Percentiles rank a stretch among this genome's conserved stretches.
These are phyloP conservation scores for Xestobium rufovillosum DNA, from an alignment of 2,888 invertebrate species.

Conservation along the genomic window DNA sequence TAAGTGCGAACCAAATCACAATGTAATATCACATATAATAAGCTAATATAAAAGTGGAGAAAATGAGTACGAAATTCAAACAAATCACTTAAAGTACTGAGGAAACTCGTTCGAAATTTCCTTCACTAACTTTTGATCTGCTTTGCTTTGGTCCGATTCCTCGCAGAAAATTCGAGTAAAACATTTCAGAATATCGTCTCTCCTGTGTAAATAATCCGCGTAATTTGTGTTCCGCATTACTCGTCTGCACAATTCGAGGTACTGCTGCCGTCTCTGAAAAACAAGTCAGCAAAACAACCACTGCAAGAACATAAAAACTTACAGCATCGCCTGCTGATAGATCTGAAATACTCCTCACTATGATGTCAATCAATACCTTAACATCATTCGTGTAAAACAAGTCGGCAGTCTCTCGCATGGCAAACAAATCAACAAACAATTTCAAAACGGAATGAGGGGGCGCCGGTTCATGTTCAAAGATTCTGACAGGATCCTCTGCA, in stretches of 20 bases:
- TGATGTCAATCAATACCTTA: conserved; percentile 88
- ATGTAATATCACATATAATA: background rate
- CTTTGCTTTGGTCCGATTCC: conserved; percentile 64
- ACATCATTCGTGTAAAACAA: conserved; percentile 93
- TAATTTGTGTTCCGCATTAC: conserved; percentile 78
- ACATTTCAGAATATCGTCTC: conserved; percentile 74
- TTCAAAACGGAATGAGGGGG: conserved; percentile 83
- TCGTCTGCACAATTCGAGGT: conserved; percentile 71
- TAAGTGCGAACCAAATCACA: too few relatives aligned
- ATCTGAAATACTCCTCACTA: conserved; percentile 84
- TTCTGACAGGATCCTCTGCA: conserved; percentile 78
- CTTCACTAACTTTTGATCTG: conserved; percentile 69
- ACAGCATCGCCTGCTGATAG: conserved; percentile 70
- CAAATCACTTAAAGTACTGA: conserved; percentile 55
- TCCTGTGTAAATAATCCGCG: conserved; percentile 69
- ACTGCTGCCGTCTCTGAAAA: conserved; percentile 63
- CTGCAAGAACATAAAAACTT: conserved; percentile 7
- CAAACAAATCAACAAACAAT: conserved; percentile 80
- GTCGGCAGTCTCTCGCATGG: conserved; percentile 67
- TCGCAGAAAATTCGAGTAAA: conserved; percentile 83
- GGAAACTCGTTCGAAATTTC: conserved; percentile 82
- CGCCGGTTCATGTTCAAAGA: conserved; percentile 74
- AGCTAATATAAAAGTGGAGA: background rate
- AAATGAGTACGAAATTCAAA: background rate
- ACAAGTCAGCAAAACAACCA: conserved; percentile 11